A percentile compares a stretch with the other conserved stretches of the same genome.
Conservation (phyloP, 1,140 invertebrate species). For the Thaumatotibia leucotreta region DNA sequence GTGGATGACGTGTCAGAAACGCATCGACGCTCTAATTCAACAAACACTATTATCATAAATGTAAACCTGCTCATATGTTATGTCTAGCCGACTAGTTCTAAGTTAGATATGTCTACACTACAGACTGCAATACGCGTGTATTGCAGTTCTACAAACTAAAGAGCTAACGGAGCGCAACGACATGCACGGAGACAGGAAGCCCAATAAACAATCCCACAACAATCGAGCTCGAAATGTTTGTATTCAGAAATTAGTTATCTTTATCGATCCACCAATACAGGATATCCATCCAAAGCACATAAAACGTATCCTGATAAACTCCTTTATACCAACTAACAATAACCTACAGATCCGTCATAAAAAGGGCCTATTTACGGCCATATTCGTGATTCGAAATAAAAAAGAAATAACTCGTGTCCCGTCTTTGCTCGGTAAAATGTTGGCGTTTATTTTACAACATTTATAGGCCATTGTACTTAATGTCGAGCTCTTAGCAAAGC, state of each 20-base stretch:
- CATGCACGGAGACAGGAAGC: not conserved
- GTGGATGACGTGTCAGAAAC: not conserved
- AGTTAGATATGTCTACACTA: not conserved
- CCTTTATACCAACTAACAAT: conserved; percentile 17
- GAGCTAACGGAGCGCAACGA: not conserved
- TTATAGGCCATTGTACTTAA: conserved; percentile 32
- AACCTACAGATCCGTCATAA: conserved; percentile 33
- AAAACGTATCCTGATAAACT: conserved; percentile 14
- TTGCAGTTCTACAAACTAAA: not conserved
- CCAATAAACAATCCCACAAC: conserved; percentile 1
- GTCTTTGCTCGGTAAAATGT: conserved; percentile 29
- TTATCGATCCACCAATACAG: conserved; percentile 2
- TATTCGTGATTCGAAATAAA: conserved; percentile 28
- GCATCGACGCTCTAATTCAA: not conserved
- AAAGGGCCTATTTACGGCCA: conserved; percentile 32
- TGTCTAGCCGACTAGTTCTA: not conserved
- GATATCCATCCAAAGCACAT: conserved; percentile 7
- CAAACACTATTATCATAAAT: not conserved
- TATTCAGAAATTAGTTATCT: not conserved
- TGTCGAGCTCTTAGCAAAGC: conserved; percentile 15
- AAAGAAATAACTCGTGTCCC: conserved; percentile 21
- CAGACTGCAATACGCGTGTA: no score
- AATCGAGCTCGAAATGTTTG: not conserved
- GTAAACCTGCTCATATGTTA: not conserved
- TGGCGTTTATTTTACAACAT: conserved; percentile 31